These are phyloP conservation scores for Allobates femoralis DNA, from an alignment of 2,797 vertebrate genomes.

Conservation along the genomic window DNA sequence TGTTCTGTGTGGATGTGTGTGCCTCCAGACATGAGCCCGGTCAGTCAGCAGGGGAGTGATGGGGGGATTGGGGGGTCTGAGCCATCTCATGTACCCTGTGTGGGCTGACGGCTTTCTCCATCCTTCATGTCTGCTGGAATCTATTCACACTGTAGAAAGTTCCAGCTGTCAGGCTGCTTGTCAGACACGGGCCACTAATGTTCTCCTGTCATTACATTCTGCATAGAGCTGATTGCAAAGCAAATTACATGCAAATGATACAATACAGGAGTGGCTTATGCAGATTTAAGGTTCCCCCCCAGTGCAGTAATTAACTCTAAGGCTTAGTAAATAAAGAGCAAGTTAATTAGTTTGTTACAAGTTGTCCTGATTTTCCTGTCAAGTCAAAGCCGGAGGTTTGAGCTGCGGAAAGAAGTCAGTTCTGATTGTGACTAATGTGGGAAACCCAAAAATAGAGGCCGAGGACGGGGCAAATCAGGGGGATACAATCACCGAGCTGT, in stretches of 20 bases:
- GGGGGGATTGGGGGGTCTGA: not conserved
- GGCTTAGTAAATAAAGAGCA: slow-evolving; percentile 60
- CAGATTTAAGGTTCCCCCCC: slow-evolving; percentile 33
- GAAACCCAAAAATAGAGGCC: not conserved
- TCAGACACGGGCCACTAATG: slow-evolving; percentile 42
- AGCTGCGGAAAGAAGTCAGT: not conserved
- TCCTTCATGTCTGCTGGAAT: not conserved
- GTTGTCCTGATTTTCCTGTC: slow-evolving; percentile 51
- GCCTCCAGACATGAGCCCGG: not conserved
- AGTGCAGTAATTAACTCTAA: slow-evolving; percentile 53
- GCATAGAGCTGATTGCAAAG: slow-evolving; percentile 50
- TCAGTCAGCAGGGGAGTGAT: not conserved
- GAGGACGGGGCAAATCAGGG: not conserved
- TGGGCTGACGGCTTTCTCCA: not conserved
- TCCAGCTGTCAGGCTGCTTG: slow-evolving; percentile 48
- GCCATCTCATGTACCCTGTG: not conserved
- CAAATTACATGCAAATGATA: slow-evolving; percentile 57
- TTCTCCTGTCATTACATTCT: slow-evolving; percentile 39
- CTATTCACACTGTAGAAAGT: slow-evolving; percentile 2
- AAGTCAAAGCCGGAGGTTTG: slow-evolving; percentile 37
- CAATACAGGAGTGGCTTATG: slow-evolving; percentile 48
- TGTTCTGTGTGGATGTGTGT: not conserved
- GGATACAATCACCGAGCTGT: not conserved
- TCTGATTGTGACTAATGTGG: not conserved
- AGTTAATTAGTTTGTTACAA: slow-evolving; percentile 63